A percentile compares a stretch with the other conserved stretches of the same genome.
Evolutionary conservation across 2,113 vertebrate genomes (phyloP).

Genomic region (Grantiella picta): DNA sequence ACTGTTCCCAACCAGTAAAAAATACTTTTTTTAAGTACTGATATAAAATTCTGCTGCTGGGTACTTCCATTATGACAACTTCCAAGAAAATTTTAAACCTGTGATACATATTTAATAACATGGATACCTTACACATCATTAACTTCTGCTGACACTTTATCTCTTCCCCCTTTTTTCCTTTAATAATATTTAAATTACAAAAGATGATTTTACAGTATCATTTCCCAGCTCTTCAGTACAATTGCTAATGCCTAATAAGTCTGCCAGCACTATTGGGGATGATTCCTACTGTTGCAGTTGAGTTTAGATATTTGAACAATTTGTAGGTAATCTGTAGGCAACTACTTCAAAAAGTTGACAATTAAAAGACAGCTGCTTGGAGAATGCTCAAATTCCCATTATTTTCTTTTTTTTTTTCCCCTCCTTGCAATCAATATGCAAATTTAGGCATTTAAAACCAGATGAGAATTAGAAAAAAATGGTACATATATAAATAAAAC

Average conservation of each 20-base stretch:
- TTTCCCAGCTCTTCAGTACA: neutral
- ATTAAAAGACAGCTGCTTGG: neutral
- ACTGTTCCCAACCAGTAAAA: neutral
- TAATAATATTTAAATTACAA: slow-evolving; percentile 8
- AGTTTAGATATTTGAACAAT: neutral
- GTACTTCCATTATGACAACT: neutral
- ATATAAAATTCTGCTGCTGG: neutral
- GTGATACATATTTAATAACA: neutral
- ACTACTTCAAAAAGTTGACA: neutral
- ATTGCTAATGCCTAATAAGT: neutral
- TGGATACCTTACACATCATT: neutral
- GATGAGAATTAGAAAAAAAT: neutral
- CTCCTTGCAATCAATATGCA: neutral
- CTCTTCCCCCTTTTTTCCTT: neutral
- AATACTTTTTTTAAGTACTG: neutral
- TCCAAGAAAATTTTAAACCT: neutral
- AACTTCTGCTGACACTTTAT: neutral
- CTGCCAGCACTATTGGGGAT: neutral
- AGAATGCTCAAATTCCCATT: neutral
- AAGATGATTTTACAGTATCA: neutral
- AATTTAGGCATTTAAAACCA: neutral
- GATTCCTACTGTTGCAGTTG: neutral
- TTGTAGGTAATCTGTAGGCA: neutral
- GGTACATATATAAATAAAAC: neutral
- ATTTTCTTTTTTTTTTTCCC: neutral